Conservation (phyloP, 2,113 vertebrate species). For the Candoia aspera region DNA sequence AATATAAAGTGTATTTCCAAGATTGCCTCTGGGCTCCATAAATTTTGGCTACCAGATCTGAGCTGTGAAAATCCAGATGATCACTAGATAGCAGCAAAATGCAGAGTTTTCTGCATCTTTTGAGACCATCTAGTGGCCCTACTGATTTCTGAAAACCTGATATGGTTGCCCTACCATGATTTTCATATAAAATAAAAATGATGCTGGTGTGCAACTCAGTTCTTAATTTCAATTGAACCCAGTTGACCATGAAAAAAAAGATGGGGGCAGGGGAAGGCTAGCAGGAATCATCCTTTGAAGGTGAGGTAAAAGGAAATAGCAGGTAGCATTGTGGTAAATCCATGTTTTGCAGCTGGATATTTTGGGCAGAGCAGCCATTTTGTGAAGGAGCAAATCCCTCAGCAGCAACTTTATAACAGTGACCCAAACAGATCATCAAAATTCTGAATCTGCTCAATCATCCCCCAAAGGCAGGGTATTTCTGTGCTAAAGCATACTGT, state of each 20-base stretch:
- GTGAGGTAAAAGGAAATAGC: background rate
- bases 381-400: background rate
- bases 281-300: background rate
- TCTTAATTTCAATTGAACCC: background rate
- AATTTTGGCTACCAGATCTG: background rate
- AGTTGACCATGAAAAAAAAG: background rate
- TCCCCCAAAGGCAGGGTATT: background rate
- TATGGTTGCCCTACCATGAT: background rate
- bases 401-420: background rate
- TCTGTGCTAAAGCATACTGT: background rate
- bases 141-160: background rate
- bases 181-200: background rate
- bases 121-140: background rate
- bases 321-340: background rate
- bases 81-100: background rate
- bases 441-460: background rate
- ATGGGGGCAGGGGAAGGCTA: too few relatives aligned
- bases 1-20: background rate
- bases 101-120: background rate
- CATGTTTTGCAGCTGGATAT: background rate
- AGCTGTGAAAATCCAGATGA: too few relatives aligned
- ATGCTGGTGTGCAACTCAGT: too few relatives aligned
- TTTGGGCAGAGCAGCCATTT: background rate
- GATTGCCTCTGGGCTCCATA: background rate
- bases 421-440: background rate